phyloP scores from a whole-genome alignment of 2,113 vertebrate genomes.

The Ptilonorhynchus violaceus region DNA sequence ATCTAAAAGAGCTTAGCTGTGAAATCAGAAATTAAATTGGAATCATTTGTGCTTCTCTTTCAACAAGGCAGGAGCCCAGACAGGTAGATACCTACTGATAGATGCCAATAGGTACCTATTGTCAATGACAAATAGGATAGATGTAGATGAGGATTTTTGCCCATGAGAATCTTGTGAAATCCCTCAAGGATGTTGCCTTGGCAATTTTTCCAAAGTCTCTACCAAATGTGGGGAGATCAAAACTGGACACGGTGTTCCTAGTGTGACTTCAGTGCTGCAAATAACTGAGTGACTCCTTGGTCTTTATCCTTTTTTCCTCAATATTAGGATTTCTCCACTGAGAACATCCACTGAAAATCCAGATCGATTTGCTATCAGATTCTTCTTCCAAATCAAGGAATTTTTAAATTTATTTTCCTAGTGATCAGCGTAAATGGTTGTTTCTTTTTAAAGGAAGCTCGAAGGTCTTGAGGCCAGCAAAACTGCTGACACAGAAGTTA shows the following conservation, averaged over 20 bases:
- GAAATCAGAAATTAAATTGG: not conserved
- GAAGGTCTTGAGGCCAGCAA: not conserved
- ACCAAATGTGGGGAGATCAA: not conserved
- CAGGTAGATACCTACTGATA: not conserved
- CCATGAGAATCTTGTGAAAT: not conserved
- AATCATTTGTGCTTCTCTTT: not conserved
- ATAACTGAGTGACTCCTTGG: not conserved
- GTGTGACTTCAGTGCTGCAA: not conserved
- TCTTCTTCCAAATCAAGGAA: not conserved
- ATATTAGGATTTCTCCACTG: not conserved
- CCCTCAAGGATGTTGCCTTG: not conserved
- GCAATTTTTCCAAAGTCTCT: not conserved
- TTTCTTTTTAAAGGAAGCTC: not conserved
- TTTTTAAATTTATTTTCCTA: not conserved
- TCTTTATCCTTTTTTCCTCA: not conserved
- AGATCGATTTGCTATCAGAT: not conserved
- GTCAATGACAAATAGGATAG: not conserved
- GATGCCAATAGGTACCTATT: not conserved
- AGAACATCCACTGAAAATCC: not conserved
- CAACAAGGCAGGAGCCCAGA: not conserved
- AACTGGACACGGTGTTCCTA: not conserved
- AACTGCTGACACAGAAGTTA: not conserved
- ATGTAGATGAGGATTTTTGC: not conserved
- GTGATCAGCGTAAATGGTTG: not conserved
- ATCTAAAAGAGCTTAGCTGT: not conserved